A percentile compares a stretch with the other conserved stretches of the same genome.
These are phyloP conservation scores for Ondatra zibethicus DNA, from an alignment of 2,113 vertebrate genomes.

Conservation along the genomic window DNA sequence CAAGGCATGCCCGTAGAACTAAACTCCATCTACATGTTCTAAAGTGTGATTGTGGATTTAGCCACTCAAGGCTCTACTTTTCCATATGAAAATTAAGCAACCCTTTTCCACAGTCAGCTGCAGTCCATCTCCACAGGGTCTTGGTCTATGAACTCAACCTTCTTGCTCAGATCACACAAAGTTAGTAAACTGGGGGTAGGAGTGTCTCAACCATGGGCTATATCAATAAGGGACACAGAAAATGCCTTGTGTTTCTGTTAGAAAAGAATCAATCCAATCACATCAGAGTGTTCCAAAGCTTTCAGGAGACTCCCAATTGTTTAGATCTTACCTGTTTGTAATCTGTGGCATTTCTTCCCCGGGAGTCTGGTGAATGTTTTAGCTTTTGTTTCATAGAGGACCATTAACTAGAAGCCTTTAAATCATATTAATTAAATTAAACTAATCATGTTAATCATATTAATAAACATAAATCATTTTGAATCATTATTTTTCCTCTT, in stretches of 20 bases:
- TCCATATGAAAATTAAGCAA: slow-evolving; percentile 46
- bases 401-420: slow-evolving; percentile 43
- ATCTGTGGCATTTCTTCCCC: background rate
- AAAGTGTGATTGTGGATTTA: slow-evolving; percentile 56
- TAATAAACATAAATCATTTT: no score
- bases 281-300: slow-evolving; percentile 35
- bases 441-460: no score
- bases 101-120: slow-evolving; percentile 45
- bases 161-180: slow-evolving; percentile 15
- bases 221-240: slow-evolving; percentile 29
- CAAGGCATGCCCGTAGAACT: slow-evolving; percentile 56
- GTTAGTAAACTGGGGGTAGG: background rate
- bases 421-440: background rate
- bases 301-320: slow-evolving; percentile 24
- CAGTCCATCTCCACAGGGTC: background rate
- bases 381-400: slow-evolving; percentile 49
- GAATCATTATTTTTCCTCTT: slow-evolving; percentile 45
- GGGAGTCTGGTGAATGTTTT: slow-evolving; percentile 36
- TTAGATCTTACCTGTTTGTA: slow-evolving; percentile 21
- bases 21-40: slow-evolving; percentile 50
- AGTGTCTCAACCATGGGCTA: background rate
- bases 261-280: slow-evolving; percentile 36
- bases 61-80: slow-evolving; percentile 33
- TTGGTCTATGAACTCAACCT: slow-evolving; percentile 15
- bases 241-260: slow-evolving; percentile 17